These are phyloP conservation scores for Acronicta aceris DNA, from an alignment of 2,888 invertebrate genomes.

Conservation along the genomic window DNA sequence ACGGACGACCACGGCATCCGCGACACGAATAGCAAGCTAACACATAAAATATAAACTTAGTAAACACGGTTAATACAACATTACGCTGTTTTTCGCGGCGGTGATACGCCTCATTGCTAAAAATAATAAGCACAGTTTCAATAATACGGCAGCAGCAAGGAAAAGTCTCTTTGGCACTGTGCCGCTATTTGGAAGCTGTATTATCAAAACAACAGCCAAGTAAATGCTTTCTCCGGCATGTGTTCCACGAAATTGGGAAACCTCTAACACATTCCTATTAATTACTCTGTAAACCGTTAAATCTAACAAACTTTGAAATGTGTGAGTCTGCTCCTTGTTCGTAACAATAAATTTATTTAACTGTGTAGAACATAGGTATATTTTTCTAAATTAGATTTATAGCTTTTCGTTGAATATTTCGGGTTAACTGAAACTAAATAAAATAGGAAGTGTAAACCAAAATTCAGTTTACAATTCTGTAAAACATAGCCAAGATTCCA, in stretches of 20 bases:
- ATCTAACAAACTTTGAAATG: slow-evolving; percentile 48
- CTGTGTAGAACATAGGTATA: slow-evolving; percentile 24
- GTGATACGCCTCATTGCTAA: slow-evolving; percentile 69
- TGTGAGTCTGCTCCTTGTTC: slow-evolving; percentile 24
- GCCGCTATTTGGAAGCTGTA: slow-evolving; percentile 64
- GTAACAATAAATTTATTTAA: slow-evolving; percentile 29
- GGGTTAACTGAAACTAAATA: neutral
- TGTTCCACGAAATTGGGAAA: slow-evolving; percentile 66
- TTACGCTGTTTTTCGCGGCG: slow-evolving; percentile 64
- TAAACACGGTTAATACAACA: slow-evolving; percentile 72
- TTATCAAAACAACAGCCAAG: slow-evolving; percentile 68
- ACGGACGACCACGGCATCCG: slow-evolving; percentile 53
- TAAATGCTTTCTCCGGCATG: slow-evolving; percentile 65
- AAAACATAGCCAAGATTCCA: slow-evolving; percentile 52
- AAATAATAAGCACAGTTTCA: slow-evolving; percentile 66
- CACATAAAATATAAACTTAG: slow-evolving; percentile 59
- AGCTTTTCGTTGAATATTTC: slow-evolving; percentile 19
- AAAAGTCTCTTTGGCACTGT: slow-evolving; percentile 63
- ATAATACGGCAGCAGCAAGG: slow-evolving; percentile 53
- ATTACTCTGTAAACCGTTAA: slow-evolving; percentile 53
- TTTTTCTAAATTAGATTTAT: slow-evolving; percentile 9
- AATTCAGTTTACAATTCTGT: slow-evolving; percentile 43
- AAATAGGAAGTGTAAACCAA: slow-evolving; percentile 37
- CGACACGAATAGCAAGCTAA: slow-evolving; percentile 67
- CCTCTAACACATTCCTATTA: slow-evolving; percentile 58